Conservation (phyloP, 2,797 vertebrate genomes). For the Harpagifer antarcticus region DNA sequence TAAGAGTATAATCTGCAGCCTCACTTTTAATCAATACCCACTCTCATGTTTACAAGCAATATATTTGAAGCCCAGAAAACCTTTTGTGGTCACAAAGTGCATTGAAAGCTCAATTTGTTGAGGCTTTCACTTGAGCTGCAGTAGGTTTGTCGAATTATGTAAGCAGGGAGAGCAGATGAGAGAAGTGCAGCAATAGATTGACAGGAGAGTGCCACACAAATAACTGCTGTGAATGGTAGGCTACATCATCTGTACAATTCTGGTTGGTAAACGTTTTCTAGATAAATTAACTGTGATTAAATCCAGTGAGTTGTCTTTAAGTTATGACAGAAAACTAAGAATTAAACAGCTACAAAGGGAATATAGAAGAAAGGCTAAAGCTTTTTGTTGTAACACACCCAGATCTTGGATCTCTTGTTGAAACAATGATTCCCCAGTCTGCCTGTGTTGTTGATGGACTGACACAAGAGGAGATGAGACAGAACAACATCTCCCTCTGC, state of each 20-base stretch:
- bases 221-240: not conserved
- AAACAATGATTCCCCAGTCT: slow-evolving; percentile 1
- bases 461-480: slow-evolving; percentile 13
- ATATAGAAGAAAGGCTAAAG: not conserved
- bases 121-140: slow-evolving; percentile 64
- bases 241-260: not conserved
- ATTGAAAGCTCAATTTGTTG: slow-evolving; percentile 71
- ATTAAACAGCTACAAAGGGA: not conserved
- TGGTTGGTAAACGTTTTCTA: not conserved
- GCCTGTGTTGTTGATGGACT: slow-evolving; percentile 38
- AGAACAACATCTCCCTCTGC: slow-evolving; percentile 76
- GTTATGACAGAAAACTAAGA: not conserved
- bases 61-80: slow-evolving; percentile 55
- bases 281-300: not conserved
- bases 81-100: slow-evolving; percentile 72
- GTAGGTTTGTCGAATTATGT: slow-evolving; percentile 58
- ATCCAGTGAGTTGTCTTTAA: not conserved
- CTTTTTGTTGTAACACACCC: slow-evolving; percentile 8
- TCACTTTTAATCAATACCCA: slow-evolving; percentile 78
- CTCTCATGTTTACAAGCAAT: slow-evolving; percentile 77
- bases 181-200: slow-evolving; percentile 40
- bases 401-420: slow-evolving; percentile 8
- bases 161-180: slow-evolving; percentile 37
- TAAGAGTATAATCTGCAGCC: slow-evolving; percentile 68
- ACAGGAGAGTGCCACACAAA: slow-evolving; percentile 20